Conservation (phyloP, 2,113 vertebrate species). For the Lepisosteus osseus region DNA sequence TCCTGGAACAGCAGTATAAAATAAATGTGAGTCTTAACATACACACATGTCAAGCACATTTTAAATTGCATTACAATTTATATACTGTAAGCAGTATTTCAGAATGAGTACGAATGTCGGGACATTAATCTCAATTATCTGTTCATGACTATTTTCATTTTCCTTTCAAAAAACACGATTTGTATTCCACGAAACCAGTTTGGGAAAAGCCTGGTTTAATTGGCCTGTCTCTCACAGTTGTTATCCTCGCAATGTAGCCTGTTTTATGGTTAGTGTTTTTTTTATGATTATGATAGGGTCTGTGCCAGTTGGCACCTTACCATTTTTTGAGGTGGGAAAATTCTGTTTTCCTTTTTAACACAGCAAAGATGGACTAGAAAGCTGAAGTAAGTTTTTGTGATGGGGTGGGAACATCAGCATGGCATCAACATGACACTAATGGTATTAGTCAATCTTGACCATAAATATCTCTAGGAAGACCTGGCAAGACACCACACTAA, state of each 20-base stretch:
- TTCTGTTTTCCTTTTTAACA: no score
- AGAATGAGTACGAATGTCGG: neutral
- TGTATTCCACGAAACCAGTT: neutral
- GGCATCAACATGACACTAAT: constrained; percentile 34
- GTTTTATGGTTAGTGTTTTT: neutral
- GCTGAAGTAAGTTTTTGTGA: neutral
- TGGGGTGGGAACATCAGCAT: constrained; percentile 32
- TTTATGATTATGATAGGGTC: neutral
- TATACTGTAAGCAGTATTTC: no score
- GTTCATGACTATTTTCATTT: neutral
- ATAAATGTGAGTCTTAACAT: no score
- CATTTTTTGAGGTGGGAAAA: no score
- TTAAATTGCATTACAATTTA: no score
- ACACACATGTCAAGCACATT: no score
- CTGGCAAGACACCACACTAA: constrained; percentile 40
- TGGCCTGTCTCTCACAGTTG: neutral
- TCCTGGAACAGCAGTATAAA: no score
- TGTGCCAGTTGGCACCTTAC: neutral
- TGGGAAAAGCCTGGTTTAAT: neutral
- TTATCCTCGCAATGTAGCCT: neutral
- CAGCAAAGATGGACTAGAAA: neutral
- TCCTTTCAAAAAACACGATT: neutral
- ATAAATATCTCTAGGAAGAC: constrained; percentile 32
- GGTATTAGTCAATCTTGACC: constrained; percentile 39
- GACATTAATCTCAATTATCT: constrained; percentile 2